These are phyloP conservation scores for Manis crassicaudata DNA, from an alignment of 2,797 vertebrate species.

Conservation along the genomic window DNA sequence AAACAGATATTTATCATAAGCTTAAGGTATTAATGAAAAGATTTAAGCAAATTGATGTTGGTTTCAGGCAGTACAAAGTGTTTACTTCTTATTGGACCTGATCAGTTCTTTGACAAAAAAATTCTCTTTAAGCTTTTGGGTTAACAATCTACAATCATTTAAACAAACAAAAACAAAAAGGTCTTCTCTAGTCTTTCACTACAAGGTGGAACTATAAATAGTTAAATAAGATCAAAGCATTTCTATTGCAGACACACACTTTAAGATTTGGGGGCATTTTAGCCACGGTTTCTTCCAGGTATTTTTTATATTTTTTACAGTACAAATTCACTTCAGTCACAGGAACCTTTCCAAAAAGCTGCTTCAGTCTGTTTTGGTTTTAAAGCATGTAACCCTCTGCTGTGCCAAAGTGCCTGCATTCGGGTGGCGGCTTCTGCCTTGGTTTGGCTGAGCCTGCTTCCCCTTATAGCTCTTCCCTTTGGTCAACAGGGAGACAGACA, in stretches of 20 bases:
- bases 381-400: not conserved
- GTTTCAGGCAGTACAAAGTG: not conserved
- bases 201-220: not conserved
- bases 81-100: not conserved
- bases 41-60: not conserved
- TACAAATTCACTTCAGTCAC: not conserved
- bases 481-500: not conserved
- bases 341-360: not conserved
- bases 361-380: not conserved
- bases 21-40: not conserved
- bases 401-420: not conserved
- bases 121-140: slow-evolving; percentile 16
- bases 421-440: not conserved
- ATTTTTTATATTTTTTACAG: not conserved
- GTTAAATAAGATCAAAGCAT: not conserved
- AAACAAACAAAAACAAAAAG: not conserved
- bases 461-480: not conserved
- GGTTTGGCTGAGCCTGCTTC: not conserved
- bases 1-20: not conserved
- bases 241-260: not conserved
- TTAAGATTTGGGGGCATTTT: not conserved
- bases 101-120: not conserved
- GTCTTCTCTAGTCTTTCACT: not conserved
- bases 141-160: not conserved
- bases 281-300: not conserved